These are phyloP conservation scores for Volucella inanis DNA, from an alignment of 2,888 invertebrate species.

Conservation along the genomic window DNA sequence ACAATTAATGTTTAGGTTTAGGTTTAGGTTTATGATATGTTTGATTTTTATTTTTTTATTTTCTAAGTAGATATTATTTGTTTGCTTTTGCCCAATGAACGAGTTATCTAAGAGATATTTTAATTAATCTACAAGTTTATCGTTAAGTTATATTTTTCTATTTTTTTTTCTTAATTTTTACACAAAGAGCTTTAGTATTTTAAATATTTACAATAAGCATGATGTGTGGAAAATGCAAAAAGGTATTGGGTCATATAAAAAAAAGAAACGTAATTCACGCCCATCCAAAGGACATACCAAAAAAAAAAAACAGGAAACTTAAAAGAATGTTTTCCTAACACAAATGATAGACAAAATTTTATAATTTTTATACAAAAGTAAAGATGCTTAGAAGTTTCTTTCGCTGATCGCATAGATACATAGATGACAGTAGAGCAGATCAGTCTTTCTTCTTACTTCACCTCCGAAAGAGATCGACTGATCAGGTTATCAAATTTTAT, in stretches of 20 bases:
- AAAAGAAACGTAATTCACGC: too few species aligned
- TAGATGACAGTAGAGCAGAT: too few species aligned
- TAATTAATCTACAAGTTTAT: constrained; percentile 38
- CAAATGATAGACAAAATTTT: too few species aligned
- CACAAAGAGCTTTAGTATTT: constrained; percentile 25
- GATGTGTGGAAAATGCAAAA: not conserved
- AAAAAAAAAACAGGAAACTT: too few species aligned
- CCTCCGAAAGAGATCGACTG: too few species aligned
- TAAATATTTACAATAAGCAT: constrained; percentile 34
- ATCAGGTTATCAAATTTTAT: too few species aligned
- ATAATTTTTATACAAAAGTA: too few species aligned
- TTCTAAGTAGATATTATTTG: constrained; percentile 32
- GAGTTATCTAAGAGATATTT: constrained; percentile 38
- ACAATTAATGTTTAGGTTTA: constrained; percentile 8
- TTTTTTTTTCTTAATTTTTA: constrained; percentile 29
- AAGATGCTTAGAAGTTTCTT: too few species aligned
- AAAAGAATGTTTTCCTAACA: too few species aligned
- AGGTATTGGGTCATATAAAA: constrained; percentile 1
- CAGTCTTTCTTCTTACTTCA: too few species aligned
- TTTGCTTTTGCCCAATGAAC: constrained; percentile 34
- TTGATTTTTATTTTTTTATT: constrained; percentile 49
- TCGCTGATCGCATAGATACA: too few species aligned
- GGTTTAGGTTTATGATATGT: constrained; percentile 58
- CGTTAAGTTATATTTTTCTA: constrained; percentile 29
- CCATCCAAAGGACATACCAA: too few species aligned